Percentiles rank a stretch among this genome's conserved stretches.
These are phyloP conservation scores for Glaucomys volans DNA, from an alignment of 2,113 vertebrate genomes.

Conservation along the genomic window DNA sequence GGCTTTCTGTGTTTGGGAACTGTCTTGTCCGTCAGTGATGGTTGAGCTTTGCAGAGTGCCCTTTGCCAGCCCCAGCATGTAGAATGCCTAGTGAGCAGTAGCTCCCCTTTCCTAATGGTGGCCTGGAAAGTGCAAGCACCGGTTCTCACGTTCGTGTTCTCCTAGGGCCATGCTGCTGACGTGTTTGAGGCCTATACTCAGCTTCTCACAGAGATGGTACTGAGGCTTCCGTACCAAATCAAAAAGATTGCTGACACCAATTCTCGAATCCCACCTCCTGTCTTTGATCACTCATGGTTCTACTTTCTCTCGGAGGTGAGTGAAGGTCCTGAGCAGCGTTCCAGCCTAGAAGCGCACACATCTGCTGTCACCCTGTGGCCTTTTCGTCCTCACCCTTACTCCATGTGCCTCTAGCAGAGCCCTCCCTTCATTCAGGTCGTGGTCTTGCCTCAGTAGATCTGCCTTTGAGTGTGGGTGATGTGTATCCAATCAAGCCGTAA, in stretches of 20 bases:
- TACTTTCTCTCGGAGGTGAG: slow-evolving; percentile 97
- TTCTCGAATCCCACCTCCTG: slow-evolving; percentile 95
- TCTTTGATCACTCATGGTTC: slow-evolving; percentile 99
- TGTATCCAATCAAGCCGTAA: neutral
- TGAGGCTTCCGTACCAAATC: slow-evolving; percentile 98
- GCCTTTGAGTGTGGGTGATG: rapidly evolving
- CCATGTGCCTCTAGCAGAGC: neutral
- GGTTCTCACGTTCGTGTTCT: neutral
- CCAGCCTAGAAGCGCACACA: neutral
- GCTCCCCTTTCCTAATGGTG: neutral
- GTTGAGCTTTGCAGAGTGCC: neutral
- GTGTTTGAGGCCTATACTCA: slow-evolving; percentile 99
- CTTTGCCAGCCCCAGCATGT: rapidly evolving
- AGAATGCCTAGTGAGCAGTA: rapidly evolving
- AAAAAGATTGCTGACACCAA: slow-evolving; percentile 99
- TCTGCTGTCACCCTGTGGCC: neutral
- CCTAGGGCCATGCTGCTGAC: slow-evolving; percentile 97
- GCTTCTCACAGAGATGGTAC: slow-evolving; percentile 98
- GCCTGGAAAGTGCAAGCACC: neutral
- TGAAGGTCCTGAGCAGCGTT: neutral
- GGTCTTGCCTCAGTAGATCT: neutral
- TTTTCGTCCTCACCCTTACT: neutral
- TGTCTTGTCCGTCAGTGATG: neutral
- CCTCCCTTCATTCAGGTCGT: neutral
- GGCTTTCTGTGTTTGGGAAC: neutral